Evolutionary conservation across 2,888 invertebrate species (phyloP).

Genomic region (Nemoura dubitans): DNA sequence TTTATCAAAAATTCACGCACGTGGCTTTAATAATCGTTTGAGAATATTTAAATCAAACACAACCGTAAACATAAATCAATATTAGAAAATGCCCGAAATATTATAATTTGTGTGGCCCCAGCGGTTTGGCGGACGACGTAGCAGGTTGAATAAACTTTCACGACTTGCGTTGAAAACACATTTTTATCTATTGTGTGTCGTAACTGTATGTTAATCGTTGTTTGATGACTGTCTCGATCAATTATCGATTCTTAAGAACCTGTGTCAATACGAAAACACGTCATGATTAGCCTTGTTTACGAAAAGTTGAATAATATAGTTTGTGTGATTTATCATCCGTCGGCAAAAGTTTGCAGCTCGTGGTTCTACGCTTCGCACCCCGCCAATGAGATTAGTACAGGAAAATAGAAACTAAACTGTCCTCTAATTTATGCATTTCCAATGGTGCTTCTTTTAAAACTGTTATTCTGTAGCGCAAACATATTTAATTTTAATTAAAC

Average conservation of each 20-base stretch:
- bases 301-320: neutral
- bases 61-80: neutral
- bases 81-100: neutral
- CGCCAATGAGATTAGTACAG: neutral
- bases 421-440: neutral
- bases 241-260: neutral
- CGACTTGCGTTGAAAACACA: neutral
- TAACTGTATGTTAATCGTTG: neutral
- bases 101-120: neutral
- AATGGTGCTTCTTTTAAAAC: neutral
- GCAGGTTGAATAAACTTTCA: neutral
- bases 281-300: neutral
- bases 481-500: neutral
- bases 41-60: slow-evolving; percentile 9
- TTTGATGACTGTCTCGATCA: neutral
- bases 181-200: neutral
- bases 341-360: neutral
- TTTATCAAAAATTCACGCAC: slow-evolving; percentile 7
- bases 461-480: neutral
- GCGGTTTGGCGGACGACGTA: neutral
- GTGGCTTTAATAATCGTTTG: slow-evolving; percentile 12
- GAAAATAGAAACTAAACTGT: neutral
- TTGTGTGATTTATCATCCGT: no score
- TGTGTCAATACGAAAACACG: neutral
- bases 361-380: neutral